A percentile compares a stretch with the other conserved stretches of the same genome.
Evolutionary conservation across 2,113 vertebrate genomes (phyloP).

Genomic region (Mustela nigripes): DNA sequence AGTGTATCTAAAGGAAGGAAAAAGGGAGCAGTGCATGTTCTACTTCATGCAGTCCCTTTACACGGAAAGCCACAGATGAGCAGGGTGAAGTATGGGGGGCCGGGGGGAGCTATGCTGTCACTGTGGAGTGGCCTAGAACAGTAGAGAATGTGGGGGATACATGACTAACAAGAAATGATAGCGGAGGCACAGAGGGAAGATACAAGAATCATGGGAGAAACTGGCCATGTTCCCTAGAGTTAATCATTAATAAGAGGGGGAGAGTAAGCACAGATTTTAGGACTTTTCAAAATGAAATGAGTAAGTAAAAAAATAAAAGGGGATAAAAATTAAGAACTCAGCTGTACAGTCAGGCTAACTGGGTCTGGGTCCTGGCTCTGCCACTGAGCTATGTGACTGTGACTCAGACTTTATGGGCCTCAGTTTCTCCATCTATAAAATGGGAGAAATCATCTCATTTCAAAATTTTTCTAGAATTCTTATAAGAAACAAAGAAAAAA

Average conservation of each 20-base stretch:
- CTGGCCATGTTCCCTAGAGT: not conserved
- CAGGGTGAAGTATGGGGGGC: not conserved
- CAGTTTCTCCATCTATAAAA: not conserved
- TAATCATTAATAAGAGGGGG: not conserved
- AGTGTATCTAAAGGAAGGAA: not conserved
- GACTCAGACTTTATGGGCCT: not conserved
- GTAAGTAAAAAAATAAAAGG: not conserved
- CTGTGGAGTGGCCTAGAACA: not conserved
- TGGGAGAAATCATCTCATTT: not conserved
- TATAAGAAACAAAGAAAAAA: constrained; percentile 28
- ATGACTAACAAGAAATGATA: not conserved
- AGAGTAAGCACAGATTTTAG: not conserved
- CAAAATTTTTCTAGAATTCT: not conserved
- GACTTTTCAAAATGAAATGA: not conserved
- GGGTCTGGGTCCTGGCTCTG: not conserved
- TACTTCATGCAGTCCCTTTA: not conserved
- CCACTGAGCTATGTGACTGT: not conserved
- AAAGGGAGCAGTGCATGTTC: not conserved
- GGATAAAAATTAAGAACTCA: not conserved
- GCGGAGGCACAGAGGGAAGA: not conserved
- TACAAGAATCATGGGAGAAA: not conserved
- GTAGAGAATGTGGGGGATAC: not conserved
- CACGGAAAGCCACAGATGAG: not conserved
- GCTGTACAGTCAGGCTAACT: not conserved
- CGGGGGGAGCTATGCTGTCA: not conserved